phyloP scores from a whole-genome alignment of 2,888 invertebrate genomes.

The Patella caerulea region DNA sequence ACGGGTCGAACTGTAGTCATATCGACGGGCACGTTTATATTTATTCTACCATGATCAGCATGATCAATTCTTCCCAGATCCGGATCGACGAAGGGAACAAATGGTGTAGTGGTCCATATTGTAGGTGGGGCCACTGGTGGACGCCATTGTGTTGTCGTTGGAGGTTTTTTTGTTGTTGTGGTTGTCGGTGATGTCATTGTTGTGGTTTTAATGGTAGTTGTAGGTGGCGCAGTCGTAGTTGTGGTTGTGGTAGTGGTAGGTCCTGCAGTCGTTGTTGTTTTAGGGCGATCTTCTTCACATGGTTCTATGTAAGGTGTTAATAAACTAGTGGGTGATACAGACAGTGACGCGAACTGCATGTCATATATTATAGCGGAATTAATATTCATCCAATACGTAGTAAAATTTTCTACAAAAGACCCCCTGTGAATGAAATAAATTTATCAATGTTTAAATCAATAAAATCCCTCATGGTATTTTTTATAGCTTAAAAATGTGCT shows the following conservation, averaged over 20 bases:
- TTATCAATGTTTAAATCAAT: no score
- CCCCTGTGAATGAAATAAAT: conserved; percentile 41
- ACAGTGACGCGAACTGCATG: conserved; percentile 35
- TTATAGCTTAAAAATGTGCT: background rate
- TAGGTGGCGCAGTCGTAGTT: conserved; percentile 13
- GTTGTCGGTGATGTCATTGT: conserved; percentile 5
- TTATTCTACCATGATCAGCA: background rate
- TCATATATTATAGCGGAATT: conserved; percentile 59
- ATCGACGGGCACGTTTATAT: no score
- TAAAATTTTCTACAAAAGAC: conserved; percentile 50
- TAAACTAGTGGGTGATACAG: conserved; percentile 24
- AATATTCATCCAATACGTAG: conserved; percentile 53
- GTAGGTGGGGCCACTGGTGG: background rate
- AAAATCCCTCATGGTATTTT: no score
- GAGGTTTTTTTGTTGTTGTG: background rate
- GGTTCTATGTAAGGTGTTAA: conserved; percentile 37
- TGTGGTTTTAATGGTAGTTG: background rate
- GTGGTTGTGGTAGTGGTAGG: conserved; percentile 24
- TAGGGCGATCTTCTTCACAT: conserved; percentile 31
- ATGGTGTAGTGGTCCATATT: background rate
- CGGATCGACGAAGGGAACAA: background rate
- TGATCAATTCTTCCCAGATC: background rate
- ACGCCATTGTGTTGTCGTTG: background rate
- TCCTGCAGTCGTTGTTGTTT: conserved; percentile 20
- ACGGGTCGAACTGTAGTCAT: background rate